Evolutionary conservation across 2,797 vertebrate genomes (phyloP).

Genomic region (Emydoidea blandingii): DNA sequence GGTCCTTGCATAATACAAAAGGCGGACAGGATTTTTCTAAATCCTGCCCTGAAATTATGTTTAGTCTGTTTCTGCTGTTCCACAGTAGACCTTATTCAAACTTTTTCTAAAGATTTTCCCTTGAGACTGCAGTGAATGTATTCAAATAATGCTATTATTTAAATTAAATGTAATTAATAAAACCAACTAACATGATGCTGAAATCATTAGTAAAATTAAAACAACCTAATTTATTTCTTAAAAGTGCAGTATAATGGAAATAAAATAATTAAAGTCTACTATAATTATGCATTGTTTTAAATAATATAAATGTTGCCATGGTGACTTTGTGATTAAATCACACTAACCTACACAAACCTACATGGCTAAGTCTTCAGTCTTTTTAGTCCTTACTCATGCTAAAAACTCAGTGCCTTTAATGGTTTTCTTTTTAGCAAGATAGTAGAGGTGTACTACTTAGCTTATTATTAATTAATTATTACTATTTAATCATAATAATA

Average conservation of each 20-base stretch:
- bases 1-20: neutral
- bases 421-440: neutral
- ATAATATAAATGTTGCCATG: neutral
- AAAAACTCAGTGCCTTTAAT: neutral
- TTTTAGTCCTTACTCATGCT: neutral
- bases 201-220: neutral
- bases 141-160: neutral
- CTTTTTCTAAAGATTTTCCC: neutral
- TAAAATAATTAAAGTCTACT: slow-evolving; percentile 10
- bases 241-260: neutral
- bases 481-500: neutral
- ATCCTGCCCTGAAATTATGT: neutral
- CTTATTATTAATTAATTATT: neutral
- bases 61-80: neutral
- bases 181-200: neutral
- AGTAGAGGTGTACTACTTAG: neutral
- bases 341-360: neutral
- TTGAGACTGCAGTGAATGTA: neutral
- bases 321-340: neutral
- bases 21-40: neutral
- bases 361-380: neutral
- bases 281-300: neutral
- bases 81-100: neutral
- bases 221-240: neutral
- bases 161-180: neutral